Conservation (phyloP, 2,797 vertebrate genomes). For the Philypnodon macrostomus region DNA sequence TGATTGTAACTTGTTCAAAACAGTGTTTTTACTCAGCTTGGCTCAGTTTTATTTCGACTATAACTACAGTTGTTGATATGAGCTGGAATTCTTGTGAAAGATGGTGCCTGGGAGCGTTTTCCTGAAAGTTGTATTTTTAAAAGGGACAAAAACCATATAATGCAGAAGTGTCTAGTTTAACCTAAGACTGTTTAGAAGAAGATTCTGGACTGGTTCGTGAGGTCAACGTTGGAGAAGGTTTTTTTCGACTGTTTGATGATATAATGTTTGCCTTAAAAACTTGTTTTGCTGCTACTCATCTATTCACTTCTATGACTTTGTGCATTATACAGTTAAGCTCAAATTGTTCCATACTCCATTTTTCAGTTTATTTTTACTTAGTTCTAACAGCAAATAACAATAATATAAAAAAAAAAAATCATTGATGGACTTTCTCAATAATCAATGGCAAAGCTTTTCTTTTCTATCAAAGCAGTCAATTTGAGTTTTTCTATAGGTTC, state of each 20-base stretch:
- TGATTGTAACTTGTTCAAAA: not conserved
- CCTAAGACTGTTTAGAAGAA: too few relatives aligned
- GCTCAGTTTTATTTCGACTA: not conserved
- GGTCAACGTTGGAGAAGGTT: constrained; percentile 21
- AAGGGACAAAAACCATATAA: not conserved
- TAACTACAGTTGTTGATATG: constrained; percentile 10
- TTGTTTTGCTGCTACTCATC: constrained; percentile 63
- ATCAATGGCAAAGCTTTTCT: too few relatives aligned
- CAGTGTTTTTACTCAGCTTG: not conserved
- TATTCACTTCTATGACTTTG: constrained; percentile 20
- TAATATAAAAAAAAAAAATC: too few relatives aligned
- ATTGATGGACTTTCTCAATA: too few relatives aligned
- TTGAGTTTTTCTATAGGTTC: too few relatives aligned
- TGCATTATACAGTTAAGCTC: constrained; percentile 15
- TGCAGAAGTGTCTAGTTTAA: constrained; percentile 5
- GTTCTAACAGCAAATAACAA: too few relatives aligned
- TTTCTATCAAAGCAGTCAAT: too few relatives aligned
- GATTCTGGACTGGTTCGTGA: constrained; percentile 12
- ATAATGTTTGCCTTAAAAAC: constrained; percentile 62
- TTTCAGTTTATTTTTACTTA: too few relatives aligned
- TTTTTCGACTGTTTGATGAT: constrained; percentile 38
- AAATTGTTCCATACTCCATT: too few relatives aligned
- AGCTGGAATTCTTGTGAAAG: constrained; percentile 3
- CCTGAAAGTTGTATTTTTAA: not conserved
- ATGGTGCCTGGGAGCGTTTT: constrained; percentile 4